Evolutionary conservation across 2,888 invertebrate genomes (phyloP), one percentile per base, ranked within the genome.

Genomic region (Iselma pallidipennis): DNA sequence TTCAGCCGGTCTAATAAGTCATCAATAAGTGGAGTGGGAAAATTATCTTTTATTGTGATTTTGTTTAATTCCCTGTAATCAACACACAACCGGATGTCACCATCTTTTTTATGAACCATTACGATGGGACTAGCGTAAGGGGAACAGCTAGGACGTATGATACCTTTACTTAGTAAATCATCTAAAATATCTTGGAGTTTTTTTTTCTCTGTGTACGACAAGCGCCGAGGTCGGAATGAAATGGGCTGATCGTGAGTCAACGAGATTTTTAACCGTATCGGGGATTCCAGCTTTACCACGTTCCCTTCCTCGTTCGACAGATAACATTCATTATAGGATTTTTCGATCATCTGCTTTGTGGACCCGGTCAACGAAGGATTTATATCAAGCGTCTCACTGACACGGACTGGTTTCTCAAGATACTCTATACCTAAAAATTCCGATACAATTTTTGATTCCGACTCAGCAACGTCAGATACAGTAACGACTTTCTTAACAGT

Each of bases 61-160:
- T 68, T 68, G 55, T 76, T 76, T 23, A 76, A 51, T 19, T 62
- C 59, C 2, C 74, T 50, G 52, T 69, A 76, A 61, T 77, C 74
- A 0, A 75, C 63, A 60, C 74, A 74, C 57, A 74, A 59, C 10
- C 75, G 54, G 10, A 59, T 49, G 5, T 72, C 72, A 31, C 74
- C 73, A 12, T 57, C 67, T 57, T 73, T 74, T 61, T 74, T 76
- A 19, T 60, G 55, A 7, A 69, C 63, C 16, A 73, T 37, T 2
- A 74, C 70, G 23, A 75, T 70, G 0, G 72, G 68, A 23, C 66
- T 67, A 26, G 67, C 66, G 61, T 71, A 74, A n/a, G 68, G 68
- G 3, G 72, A 74, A 74, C 69, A 74, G 55, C 67, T 66, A 52
- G 57, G 55, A 42, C 63, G 33, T 21, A 71, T 70, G 55, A 68